Evolutionary conservation across 2,113 vertebrate species (phyloP).

Genomic region (Hoplias malabaricus): DNA sequence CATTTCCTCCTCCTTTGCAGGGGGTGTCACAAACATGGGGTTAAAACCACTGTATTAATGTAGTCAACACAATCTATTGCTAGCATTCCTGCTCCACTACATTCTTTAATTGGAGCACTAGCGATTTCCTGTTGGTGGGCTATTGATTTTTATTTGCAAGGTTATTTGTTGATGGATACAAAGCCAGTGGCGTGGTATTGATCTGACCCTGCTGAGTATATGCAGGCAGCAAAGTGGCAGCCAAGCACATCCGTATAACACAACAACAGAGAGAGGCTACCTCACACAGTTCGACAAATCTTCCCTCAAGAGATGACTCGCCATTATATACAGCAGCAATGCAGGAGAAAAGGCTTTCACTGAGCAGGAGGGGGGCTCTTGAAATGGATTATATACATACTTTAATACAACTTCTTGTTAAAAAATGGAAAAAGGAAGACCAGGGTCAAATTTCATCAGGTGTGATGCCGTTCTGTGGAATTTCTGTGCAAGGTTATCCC

Average conservation of each 20-base stretch:
- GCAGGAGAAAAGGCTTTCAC: neutral
- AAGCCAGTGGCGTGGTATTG: constrained; percentile 64
- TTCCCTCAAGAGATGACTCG: neutral
- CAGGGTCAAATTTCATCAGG: no score
- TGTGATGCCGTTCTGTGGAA: no score
- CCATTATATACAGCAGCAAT: neutral
- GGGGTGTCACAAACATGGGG: constrained; percentile 45
- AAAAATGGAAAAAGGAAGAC: no score
- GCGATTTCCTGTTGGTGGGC: constrained; percentile 73
- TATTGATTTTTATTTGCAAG: constrained; percentile 81
- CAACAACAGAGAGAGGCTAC: neutral
- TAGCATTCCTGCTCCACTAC: constrained; percentile 51
- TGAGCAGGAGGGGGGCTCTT: neutral
- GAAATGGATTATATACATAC: neutral
- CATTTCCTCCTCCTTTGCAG: constrained; percentile 7
- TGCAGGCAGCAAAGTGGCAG: constrained; percentile 26
- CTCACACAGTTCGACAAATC: neutral
- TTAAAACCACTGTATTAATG: constrained; percentile 58
- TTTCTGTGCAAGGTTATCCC: no score
- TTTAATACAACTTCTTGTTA: no score
- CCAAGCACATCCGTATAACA: neutral
- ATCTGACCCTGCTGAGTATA: constrained; percentile 55
- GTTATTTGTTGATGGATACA: constrained; percentile 75
- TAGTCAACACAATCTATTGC: constrained; percentile 47
- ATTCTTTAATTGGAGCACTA: constrained; percentile 70